A percentile compares a stretch with the other conserved stretches of the same genome.
Evolutionary conservation across 2,888 invertebrate genomes (phyloP).

Genomic region (Anodontia alba): DNA sequence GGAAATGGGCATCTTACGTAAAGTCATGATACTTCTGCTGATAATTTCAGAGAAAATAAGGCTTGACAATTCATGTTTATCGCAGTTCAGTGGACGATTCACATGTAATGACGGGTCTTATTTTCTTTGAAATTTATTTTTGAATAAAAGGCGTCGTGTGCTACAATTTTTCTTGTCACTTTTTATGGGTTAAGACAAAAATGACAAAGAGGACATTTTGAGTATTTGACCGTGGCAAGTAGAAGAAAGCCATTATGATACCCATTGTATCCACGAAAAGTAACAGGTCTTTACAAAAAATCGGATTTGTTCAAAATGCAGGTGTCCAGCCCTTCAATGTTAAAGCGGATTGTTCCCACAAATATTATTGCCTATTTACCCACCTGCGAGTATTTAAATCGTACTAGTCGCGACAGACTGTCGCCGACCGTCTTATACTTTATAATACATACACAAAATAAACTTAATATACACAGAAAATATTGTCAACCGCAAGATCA

Average conservation of each 20-base stretch:
- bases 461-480: conserved; percentile 47
- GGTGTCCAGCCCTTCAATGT: conserved; percentile 15
- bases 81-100: too few species aligned
- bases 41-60: too few species aligned
- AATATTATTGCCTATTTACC: conserved; percentile 53
- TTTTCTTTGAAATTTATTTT: too few species aligned
- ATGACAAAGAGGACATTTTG: too few species aligned
- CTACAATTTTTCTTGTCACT: too few species aligned
- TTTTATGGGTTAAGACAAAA: too few species aligned
- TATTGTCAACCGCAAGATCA: conserved; percentile 57
- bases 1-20: too few species aligned
- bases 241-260: background rate
- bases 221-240: conserved; percentile 1
- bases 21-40: too few species aligned
- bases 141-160: too few species aligned
- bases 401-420: conserved; percentile 43
- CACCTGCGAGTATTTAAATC: conserved; percentile 56
- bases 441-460: conserved; percentile 48
- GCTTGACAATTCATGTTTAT: too few species aligned
- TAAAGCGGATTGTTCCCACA: conserved; percentile 25
- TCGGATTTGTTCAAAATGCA: conserved; percentile 6
- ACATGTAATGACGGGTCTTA: too few species aligned
- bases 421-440: conserved; percentile 57
- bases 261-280: background rate
- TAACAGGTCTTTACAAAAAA: conserved; percentile 4